These are phyloP conservation scores for Sardinella longiceps DNA, from an alignment of 2,797 vertebrate genomes.

Conservation along the genomic window DNA sequence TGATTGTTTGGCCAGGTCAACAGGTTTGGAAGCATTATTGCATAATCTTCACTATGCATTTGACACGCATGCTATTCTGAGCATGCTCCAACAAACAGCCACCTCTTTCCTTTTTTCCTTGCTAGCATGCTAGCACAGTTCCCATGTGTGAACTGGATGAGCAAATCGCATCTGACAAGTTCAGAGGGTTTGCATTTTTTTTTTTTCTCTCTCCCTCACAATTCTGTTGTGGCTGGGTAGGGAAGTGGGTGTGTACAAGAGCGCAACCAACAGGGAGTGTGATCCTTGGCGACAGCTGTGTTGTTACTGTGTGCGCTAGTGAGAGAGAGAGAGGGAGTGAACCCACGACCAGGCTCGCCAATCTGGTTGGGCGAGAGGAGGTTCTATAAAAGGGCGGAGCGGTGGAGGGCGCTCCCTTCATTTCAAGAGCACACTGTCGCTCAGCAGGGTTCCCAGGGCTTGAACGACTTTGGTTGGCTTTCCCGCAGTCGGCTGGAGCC, in stretches of 20 bases:
- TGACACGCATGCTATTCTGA: not conserved
- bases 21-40: not conserved
- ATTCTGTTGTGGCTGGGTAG: conserved; percentile 49
- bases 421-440: conserved; percentile 50
- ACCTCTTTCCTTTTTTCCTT: not conserved
- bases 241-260: conserved; percentile 35
- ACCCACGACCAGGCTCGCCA: conserved; percentile 41
- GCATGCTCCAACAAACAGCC: not conserved
- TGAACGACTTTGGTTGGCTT: conserved; percentile 44
- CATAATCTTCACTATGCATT: not conserved
- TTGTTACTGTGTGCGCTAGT: conserved; percentile 23
- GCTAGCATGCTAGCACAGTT: not conserved
- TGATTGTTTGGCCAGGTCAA: not conserved
- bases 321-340: conserved; percentile 57
- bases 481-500: not conserved
- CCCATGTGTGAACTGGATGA: conserved; percentile 32
- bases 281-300: conserved; percentile 58
- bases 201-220: not conserved
- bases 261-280: conserved; percentile 43
- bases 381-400: conserved; percentile 71
- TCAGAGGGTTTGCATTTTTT: conserved; percentile 31
- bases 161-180: conserved; percentile 40
- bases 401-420: conserved; percentile 46
- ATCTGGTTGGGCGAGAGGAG: conserved; percentile 68
- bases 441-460: conserved; percentile 21